phyloP scores from a whole-genome alignment of 2,888 invertebrate genomes.

The Enchytraeus crypticus region DNA sequence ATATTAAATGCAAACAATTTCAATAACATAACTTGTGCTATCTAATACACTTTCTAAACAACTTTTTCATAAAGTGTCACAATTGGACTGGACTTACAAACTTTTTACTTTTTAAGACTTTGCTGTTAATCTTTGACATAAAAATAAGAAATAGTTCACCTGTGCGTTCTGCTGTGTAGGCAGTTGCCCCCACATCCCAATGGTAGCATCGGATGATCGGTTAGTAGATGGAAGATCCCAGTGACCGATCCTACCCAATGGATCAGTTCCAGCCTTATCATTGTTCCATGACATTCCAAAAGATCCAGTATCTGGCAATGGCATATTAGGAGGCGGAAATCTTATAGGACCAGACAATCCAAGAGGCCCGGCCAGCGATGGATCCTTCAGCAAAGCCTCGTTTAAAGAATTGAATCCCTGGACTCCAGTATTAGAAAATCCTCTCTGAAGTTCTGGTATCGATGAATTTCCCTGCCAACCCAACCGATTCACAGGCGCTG shows the following conservation, averaged over 20 bases:
- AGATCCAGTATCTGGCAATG: background rate
- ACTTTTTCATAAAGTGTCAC: too few species aligned
- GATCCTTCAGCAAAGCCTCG: background rate
- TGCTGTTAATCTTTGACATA: too few species aligned
- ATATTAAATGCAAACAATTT: too few species aligned
- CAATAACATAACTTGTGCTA: too few species aligned
- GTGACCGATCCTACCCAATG: background rate
- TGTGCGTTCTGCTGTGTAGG: too few species aligned
- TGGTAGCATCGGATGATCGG: background rate
- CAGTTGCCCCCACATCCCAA: background rate
- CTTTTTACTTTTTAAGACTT: too few species aligned
- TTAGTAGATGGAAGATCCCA: background rate
- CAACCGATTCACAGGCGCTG: background rate
- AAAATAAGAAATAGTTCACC: too few species aligned
- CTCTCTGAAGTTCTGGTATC: background rate
- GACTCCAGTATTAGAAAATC: background rate
- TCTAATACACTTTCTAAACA: too few species aligned
- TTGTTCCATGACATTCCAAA: background rate
- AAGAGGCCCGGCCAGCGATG: background rate
- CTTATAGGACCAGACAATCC: background rate
- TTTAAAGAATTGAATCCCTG: background rate
- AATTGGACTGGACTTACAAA: too few species aligned
- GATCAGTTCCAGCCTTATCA: background rate
- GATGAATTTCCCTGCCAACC: background rate
- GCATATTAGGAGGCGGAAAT: background rate